Conservation (phyloP, 2,113 vertebrate genomes). For the Odocoileus hemionus region DNA sequence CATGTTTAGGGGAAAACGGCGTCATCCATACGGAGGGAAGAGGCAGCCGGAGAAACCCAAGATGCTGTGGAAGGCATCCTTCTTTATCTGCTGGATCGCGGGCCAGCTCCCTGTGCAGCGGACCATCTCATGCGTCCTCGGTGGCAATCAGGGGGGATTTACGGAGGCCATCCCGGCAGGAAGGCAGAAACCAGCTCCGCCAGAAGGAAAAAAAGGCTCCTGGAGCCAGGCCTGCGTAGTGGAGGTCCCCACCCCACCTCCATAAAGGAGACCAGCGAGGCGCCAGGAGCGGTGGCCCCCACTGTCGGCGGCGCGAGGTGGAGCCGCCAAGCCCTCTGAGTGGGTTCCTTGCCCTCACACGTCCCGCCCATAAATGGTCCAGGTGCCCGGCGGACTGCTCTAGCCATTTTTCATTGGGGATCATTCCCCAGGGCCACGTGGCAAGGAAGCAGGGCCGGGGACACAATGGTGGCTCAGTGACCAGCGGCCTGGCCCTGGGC, state of each 20-base stretch:
- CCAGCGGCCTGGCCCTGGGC: constrained; percentile 63
- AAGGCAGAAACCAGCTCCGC: neutral
- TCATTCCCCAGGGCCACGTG: constrained; percentile 70
- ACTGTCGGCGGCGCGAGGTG: rapidly evolving
- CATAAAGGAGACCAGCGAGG: neutral
- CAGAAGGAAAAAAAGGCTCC: neutral
- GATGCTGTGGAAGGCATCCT: neutral
- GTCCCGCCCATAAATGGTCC: constrained; percentile 49
- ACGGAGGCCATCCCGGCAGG: neutral
- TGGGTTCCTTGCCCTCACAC: neutral
- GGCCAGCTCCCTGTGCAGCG: constrained; percentile 46
- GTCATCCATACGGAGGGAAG: neutral
- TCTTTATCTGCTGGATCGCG: neutral
- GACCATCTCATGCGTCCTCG: constrained; percentile 38
- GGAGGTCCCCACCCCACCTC: neutral
- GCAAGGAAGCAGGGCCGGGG: constrained; percentile 68
- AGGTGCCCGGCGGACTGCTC: constrained; percentile 67
- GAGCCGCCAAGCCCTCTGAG: neutral
- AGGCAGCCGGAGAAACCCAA: constrained; percentile 5
- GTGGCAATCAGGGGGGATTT: constrained; percentile 70
- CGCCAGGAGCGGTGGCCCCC: neutral
- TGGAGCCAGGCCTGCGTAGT: neutral
- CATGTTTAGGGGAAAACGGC: neutral
- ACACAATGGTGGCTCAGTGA: constrained; percentile 79
- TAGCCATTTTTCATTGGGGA: constrained; percentile 80